Percentiles rank a stretch among this genome's conserved stretches.
Evolutionary conservation across 2,797 vertebrate species (phyloP).

Genomic region (Tenualosa thibaudeaui): DNA sequence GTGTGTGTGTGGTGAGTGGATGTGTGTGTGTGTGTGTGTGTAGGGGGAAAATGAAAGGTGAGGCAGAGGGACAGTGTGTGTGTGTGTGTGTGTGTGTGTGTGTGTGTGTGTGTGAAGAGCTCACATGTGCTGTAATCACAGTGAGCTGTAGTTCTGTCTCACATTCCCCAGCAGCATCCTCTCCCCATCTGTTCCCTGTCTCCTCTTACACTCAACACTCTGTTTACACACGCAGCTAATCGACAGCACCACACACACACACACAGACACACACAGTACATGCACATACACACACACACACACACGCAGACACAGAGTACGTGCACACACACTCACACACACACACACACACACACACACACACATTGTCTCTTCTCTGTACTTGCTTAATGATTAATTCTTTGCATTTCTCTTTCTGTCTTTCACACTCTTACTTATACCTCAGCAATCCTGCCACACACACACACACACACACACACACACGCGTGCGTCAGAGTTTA

Average conservation of each 20-base stretch:
- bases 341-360: neutral
- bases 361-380: neutral
- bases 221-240: conserved; percentile 33
- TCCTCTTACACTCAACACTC: conserved; percentile 53
- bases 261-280: neutral
- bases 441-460: neutral
- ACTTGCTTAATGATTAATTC: neutral
- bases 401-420: neutral
- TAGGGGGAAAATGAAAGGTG: too few species aligned
- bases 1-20: too few species aligned
- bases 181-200: conserved; percentile 57
- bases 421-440: neutral
- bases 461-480: neutral
- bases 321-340: neutral
- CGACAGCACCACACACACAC: neutral
- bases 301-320: neutral
- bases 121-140: conserved; percentile 1
- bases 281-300: neutral
- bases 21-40: too few species aligned
- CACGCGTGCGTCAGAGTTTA: neutral
- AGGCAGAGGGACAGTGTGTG: too few species aligned
- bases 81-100: neutral
- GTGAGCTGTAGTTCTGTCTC: conserved; percentile 48
- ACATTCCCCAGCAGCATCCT: conserved; percentile 38
- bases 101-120: neutral